These are phyloP conservation scores for Bufo bufo DNA, from an alignment of 2,113 vertebrate species.

Conservation along the genomic window DNA sequence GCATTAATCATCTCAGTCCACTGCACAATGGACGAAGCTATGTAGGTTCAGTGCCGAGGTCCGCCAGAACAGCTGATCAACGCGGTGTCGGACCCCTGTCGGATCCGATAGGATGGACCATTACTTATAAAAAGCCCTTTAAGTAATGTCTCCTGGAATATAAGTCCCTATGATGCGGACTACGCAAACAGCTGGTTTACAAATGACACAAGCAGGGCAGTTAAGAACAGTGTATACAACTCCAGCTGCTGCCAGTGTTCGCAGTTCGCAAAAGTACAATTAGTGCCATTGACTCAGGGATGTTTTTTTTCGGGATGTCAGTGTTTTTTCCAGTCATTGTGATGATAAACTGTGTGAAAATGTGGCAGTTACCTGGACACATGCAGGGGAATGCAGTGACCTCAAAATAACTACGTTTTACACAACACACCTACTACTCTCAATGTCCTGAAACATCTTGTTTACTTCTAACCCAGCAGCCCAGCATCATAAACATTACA, in stretches of 20 bases:
- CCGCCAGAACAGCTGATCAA: too few species aligned
- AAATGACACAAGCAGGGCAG: neutral
- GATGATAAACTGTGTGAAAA: constrained; percentile 46
- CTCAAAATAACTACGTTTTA: neutral
- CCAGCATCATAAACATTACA: neutral
- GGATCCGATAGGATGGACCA: too few species aligned
- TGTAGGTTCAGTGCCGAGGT: too few species aligned
- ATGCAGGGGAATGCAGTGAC: constrained; percentile 1
- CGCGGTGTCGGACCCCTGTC: too few species aligned
- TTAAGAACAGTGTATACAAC: neutral
- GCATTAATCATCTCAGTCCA: too few species aligned
- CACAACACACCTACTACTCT: neutral
- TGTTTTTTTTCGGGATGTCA: constrained; percentile 30
- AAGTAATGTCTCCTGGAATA: neutral
- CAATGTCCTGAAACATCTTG: neutral
- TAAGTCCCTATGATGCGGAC: neutral
- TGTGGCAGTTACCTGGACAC: constrained; percentile 24
- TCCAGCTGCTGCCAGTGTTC: constrained; percentile 31
- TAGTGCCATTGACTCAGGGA: neutral
- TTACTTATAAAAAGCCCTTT: neutral
- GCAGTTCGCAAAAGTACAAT: neutral
- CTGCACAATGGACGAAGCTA: too few species aligned
- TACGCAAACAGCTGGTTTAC: neutral
- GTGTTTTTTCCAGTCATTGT: neutral
- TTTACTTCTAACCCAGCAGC: neutral